Percentiles rank a stretch among this genome's conserved stretches.
phyloP scores from a whole-genome alignment of 2,888 invertebrate species.

The Colostygia pectinataria region DNA sequence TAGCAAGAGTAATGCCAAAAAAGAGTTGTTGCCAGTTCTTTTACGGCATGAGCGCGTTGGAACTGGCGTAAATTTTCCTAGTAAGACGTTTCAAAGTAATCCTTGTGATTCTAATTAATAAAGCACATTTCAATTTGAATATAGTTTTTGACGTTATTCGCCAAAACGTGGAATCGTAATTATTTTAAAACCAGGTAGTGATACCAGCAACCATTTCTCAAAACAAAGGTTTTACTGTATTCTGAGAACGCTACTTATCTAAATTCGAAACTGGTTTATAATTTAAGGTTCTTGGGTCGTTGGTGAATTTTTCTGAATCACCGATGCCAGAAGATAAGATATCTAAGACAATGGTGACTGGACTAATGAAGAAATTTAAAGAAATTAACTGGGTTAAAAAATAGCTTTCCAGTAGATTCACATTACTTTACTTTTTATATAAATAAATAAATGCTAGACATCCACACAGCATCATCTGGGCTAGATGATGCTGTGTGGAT shows the following conservation, averaged over 20 bases:
- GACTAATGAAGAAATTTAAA: conserved; percentile 10
- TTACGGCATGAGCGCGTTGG: too few relatives aligned
- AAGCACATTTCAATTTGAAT: too few relatives aligned
- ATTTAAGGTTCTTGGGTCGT: neutral
- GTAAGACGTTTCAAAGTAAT: too few relatives aligned
- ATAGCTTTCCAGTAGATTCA: conserved; percentile 8
- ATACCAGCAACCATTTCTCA: neutral
- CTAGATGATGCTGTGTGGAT: too few relatives aligned
- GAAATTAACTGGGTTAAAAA: conserved; percentile 7
- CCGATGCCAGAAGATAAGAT: conserved; percentile 20
- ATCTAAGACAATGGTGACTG: conserved; percentile 21
- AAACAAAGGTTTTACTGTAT: conserved; percentile 1
- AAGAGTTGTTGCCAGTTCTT: too few relatives aligned
- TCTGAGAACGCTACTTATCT: conserved; percentile 13
- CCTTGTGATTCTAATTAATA: too few relatives aligned
- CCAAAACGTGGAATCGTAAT: neutral
- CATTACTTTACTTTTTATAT: conserved; percentile 2
- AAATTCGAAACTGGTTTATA: conserved; percentile 12
- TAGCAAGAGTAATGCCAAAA: too few relatives aligned
- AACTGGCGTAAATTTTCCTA: too few relatives aligned
- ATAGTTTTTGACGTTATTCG: too few relatives aligned
- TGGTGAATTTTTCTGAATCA: conserved; percentile 21
- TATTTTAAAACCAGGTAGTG: conserved; percentile 20
- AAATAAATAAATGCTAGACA: too few relatives aligned
- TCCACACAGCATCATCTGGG: too few relatives aligned